phyloP scores from a whole-genome alignment of 2,888 invertebrate genomes.

The Watsonalla cultraria region DNA sequence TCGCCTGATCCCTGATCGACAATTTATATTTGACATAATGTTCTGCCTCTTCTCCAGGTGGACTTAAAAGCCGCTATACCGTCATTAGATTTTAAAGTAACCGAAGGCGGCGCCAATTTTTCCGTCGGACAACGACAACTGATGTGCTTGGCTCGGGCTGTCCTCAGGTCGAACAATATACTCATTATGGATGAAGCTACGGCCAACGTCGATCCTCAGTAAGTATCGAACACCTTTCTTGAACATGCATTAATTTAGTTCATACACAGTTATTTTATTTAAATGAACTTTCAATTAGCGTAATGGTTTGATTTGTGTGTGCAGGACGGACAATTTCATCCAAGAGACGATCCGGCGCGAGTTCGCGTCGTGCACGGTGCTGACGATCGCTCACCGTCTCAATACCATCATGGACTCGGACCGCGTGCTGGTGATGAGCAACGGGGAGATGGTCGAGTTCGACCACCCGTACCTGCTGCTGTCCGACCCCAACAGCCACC shows the following conservation, averaged over 20 bases:
- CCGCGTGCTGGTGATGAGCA: constrained; percentile 83
- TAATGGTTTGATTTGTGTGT: constrained; percentile 2
- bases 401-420: constrained; percentile 96
- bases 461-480: constrained; percentile 81
- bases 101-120: constrained; percentile 88
- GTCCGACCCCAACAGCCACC: constrained; percentile 70
- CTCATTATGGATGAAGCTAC: constrained; percentile 96
- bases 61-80: constrained; percentile 84
- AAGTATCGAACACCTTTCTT: constrained; percentile 23
- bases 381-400: constrained; percentile 94
- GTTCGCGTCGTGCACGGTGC: constrained; percentile 89
- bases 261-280: too few species aligned
- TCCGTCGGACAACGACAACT: constrained; percentile 95
- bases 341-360: constrained; percentile 89
- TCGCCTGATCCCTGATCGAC: too few species aligned
- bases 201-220: constrained; percentile 93
- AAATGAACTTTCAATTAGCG: too few species aligned
- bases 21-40: not conserved
- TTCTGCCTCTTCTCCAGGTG: constrained; percentile 65
- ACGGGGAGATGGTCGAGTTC: constrained; percentile 80
- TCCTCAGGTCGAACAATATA: constrained; percentile 89
- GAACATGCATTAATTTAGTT: not conserved
- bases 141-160: constrained; percentile 92
- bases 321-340: constrained; percentile 87
- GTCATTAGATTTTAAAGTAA: constrained; percentile 83